Conservation (phyloP, 2,797 vertebrate species). For the Odontamblyopus rebecca region DNA sequence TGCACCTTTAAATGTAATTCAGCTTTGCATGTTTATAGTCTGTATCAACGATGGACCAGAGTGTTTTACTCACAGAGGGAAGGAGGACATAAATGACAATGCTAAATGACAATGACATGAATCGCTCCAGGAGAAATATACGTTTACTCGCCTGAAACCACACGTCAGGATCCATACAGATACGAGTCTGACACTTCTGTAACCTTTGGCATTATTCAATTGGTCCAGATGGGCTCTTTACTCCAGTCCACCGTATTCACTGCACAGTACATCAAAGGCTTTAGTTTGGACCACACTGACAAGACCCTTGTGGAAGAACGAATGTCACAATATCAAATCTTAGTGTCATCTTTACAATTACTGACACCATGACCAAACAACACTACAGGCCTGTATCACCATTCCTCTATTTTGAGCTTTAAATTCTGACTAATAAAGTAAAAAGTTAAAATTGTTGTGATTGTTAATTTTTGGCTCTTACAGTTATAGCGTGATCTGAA, state of each 20-base stretch:
- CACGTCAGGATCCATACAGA: constrained; percentile 9
- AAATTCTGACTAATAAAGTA: too few relatives aligned
- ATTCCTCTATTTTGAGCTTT: too few relatives aligned
- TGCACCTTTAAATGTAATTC: neutral
- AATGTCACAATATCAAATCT: neutral
- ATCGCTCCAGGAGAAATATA: constrained; percentile 13
- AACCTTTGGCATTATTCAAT: constrained; percentile 8
- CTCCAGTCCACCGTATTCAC: neutral
- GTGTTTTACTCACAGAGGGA: neutral
- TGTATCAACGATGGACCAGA: neutral
- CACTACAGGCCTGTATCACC: too few relatives aligned
- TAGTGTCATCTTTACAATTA: neutral
- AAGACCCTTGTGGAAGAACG: too few relatives aligned
- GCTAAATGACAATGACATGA: constrained; percentile 24
- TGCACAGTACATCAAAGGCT: neutral
- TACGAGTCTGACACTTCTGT: neutral
- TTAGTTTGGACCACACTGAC: neutral
- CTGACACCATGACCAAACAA: too few relatives aligned
- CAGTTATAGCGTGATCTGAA: too few relatives aligned
- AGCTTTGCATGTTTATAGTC: neutral
- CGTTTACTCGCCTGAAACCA: neutral
- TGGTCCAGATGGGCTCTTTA: neutral
- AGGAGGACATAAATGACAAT: neutral
- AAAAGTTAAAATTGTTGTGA: neutral
- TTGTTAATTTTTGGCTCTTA: too few relatives aligned